Evolutionary conservation across 2,797 vertebrate genomes (phyloP), one percentile per base, ranked within the genome.

Genomic region (Heteromormyrus szaboi): DNA sequence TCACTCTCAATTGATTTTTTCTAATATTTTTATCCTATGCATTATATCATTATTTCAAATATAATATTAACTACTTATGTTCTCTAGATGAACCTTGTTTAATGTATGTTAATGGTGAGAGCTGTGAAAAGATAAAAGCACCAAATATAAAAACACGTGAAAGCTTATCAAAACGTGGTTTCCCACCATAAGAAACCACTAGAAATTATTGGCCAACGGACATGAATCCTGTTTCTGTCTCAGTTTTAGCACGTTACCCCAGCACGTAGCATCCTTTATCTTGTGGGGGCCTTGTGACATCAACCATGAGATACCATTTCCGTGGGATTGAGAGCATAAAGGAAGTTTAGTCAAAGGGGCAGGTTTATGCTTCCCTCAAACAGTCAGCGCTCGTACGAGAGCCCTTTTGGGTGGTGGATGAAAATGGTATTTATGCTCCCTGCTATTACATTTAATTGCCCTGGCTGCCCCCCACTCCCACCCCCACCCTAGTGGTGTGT

Each of bases 401-500:
- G 59, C 87, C 72, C 48, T 81, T 90, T 87, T 89, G 87, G 83
- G 53, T 89, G 76, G 86, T 85, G 79, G 90, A 89, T 87, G 89
- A 83, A 88, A 89, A 85, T 81, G n/a, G 53, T 88, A 90, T 89
- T 88, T 53, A 87, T 54, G 22, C 85, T 89, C 90, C 90, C 90
- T 92, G 89, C 90, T 88, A 91, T 92, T 91, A 91, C 88, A 88
- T 85, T 50, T 91, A 90, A 93, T 92, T 92, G 90, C 29, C 41
- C 89, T 86, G 87, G 68, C 41, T 86, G 89, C 86, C 59, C 25
- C 65, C 72, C n/a, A 41, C 76, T 81, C 46, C 41, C 41, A 89
- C 90, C 22, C 88, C 89, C 59, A 50, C 87, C 86, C 92, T 90
- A 89, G 81, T 76, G 89, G 17, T 79, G 37, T 83, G 56, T 92